Evolutionary conservation across 64 coral and sea anemone species (phyloP).

Genomic region (Acropora tenuis): DNA sequence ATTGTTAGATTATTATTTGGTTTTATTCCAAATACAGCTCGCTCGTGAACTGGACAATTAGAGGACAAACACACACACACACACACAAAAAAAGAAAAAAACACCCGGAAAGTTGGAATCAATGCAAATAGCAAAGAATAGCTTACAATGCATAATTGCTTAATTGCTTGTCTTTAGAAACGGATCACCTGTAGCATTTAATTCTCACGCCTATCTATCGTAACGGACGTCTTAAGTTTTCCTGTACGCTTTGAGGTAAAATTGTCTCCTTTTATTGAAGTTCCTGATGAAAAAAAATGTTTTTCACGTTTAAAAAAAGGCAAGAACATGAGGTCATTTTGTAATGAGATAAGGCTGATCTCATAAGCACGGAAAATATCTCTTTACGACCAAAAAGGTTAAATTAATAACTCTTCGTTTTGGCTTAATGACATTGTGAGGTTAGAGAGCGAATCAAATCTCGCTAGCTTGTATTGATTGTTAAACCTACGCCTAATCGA

Average conservation of each 20-base stretch:
- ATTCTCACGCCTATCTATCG: neutral
- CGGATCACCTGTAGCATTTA: too few relatives aligned
- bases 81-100: too few relatives aligned
- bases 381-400: conserved; percentile 11
- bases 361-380: conserved; percentile 7
- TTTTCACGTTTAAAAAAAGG: neutral
- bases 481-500: conserved; percentile 9
- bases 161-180: too few relatives aligned
- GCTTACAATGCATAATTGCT: too few relatives aligned
- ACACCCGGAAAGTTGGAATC: too few relatives aligned
- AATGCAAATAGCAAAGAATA: too few relatives aligned
- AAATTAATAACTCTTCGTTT: neutral
- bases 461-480: neutral
- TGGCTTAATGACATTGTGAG: neutral
- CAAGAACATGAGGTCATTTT: neutral
- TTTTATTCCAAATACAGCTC: neutral
- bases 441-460: neutral
- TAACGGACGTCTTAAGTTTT: too few relatives aligned
- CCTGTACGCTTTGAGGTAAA: neutral
- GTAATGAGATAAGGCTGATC: conserved; percentile 12
- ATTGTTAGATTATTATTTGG: neutral
- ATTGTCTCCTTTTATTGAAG: neutral
- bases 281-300: neutral
- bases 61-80: too few relatives aligned
- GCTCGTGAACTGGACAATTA: neutral